phyloP scores from a whole-genome alignment of 2,888 invertebrate genomes.

The Sericinus montela region DNA sequence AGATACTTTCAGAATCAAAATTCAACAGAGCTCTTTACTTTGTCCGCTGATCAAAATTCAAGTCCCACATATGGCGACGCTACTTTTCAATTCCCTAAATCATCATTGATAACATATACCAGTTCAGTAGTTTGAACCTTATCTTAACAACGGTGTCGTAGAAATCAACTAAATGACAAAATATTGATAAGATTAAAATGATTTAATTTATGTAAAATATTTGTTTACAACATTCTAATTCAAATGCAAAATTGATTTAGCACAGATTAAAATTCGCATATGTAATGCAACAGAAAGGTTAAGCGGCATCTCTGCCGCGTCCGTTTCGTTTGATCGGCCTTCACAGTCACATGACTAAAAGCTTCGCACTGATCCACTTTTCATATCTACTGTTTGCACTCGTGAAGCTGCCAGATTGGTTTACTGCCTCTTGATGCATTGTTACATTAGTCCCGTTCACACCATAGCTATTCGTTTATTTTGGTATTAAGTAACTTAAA shows the following conservation, averaged over 20 bases:
- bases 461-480: too few species aligned
- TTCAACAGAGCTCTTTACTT: too few species aligned
- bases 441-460: slow-evolving; percentile 3
- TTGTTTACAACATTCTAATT: not conserved
- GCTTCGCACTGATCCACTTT: slow-evolving; percentile 53
- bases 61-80: too few species aligned
- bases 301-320: slow-evolving; percentile 17
- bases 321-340: slow-evolving; percentile 41
- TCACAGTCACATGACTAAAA: slow-evolving; percentile 59
- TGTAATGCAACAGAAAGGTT: slow-evolving; percentile 20
- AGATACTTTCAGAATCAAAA: too few species aligned
- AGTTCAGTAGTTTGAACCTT: too few species aligned
- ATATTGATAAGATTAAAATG: not conserved
- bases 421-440: slow-evolving; percentile 6
- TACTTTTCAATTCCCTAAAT: too few species aligned
- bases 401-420: slow-evolving; percentile 8
- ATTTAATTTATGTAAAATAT: not conserved
- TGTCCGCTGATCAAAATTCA: too few species aligned
- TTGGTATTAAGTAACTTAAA: too few species aligned
- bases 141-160: too few species aligned
- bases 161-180: too few species aligned
- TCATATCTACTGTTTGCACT: slow-evolving; percentile 31
- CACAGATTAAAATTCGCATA: slow-evolving; percentile 10
- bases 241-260: slow-evolving; percentile 1
- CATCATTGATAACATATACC: too few species aligned